Percentiles rank a stretch among this genome's conserved stretches.
Evolutionary conservation across 2,797 vertebrate genomes (phyloP).

Genomic region (Tiaroga cobitis): DNA sequence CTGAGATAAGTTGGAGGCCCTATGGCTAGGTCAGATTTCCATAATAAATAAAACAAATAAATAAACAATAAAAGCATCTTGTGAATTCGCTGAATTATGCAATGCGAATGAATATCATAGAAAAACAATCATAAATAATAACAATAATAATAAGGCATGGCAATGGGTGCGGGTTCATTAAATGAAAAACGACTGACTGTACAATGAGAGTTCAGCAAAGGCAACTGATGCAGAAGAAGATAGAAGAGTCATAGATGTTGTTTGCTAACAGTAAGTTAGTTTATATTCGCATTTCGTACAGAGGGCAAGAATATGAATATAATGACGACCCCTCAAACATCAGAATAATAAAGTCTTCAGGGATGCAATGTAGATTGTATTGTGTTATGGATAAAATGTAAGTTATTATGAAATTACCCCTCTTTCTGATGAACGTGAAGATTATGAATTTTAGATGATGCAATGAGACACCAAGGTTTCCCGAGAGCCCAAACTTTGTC

Average conservation of each 20-base stretch:
- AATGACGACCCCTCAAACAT: neutral
- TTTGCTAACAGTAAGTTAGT: conserved; percentile 3
- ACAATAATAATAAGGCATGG: conserved; percentile 8
- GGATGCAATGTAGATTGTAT: neutral
- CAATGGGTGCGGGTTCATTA: neutral
- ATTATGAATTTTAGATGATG: neutral
- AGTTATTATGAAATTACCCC: neutral
- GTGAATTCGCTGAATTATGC: conserved; percentile 34
- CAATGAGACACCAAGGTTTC: neutral
- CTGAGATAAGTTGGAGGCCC: conserved; percentile 37
- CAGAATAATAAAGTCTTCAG: conserved; percentile 10
- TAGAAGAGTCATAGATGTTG: neutral
- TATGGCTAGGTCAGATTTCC: conserved; percentile 30
- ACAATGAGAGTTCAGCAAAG: conserved; percentile 10
- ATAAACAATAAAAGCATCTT: conserved; percentile 4
- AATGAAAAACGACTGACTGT: conserved; percentile 7
- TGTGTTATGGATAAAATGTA: neutral
- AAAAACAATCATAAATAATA: conserved; percentile 18
- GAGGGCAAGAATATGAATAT: conserved; percentile 17
- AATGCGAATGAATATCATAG: conserved; percentile 17
- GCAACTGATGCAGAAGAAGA: neutral
- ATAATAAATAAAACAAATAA: neutral
- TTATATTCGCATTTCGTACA: neutral
- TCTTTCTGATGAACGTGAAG: neutral
- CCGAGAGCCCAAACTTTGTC: neutral